Conservation (phyloP, 1,140 invertebrate genomes). For the Pachypeltis micranthus region DNA sequence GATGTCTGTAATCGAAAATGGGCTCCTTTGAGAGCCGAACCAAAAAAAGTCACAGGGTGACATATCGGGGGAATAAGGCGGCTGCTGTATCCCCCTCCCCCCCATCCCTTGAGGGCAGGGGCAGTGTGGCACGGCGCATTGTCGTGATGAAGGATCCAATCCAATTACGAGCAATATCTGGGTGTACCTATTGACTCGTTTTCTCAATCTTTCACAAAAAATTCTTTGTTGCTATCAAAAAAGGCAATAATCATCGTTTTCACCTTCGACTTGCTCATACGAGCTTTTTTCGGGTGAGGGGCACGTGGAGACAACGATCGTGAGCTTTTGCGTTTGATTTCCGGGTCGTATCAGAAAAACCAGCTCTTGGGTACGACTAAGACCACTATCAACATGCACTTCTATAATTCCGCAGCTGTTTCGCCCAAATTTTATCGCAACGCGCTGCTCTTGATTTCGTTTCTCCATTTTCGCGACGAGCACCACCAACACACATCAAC, state of each 20-base stretch:
- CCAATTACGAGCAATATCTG: not conserved
- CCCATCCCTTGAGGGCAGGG: not conserved
- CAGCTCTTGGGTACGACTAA: not conserved
- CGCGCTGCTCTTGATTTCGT: not conserved
- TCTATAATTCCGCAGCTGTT: not conserved
- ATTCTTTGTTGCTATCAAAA: not conserved
- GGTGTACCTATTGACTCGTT: not conserved
- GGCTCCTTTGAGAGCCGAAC: not conserved
- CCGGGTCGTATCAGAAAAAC: not conserved
- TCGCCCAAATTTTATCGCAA: not conserved
- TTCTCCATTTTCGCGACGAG: no score
- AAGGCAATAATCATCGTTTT: not conserved
- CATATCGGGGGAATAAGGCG: not conserved
- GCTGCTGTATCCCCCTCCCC: not conserved
- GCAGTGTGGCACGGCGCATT: not conserved
- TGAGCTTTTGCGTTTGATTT: not conserved
- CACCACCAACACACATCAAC: not conserved
- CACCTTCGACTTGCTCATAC: not conserved
- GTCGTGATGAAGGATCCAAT: not conserved
- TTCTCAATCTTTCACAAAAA: not conserved
- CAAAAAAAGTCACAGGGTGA: not conserved
- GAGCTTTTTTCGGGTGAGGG: not conserved
- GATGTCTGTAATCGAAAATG: not conserved
- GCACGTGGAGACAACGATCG: not conserved
- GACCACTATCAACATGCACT: not conserved